Evolutionary conservation across 2,113 vertebrate species (phyloP).

Genomic region (Anser cygnoides): DNA sequence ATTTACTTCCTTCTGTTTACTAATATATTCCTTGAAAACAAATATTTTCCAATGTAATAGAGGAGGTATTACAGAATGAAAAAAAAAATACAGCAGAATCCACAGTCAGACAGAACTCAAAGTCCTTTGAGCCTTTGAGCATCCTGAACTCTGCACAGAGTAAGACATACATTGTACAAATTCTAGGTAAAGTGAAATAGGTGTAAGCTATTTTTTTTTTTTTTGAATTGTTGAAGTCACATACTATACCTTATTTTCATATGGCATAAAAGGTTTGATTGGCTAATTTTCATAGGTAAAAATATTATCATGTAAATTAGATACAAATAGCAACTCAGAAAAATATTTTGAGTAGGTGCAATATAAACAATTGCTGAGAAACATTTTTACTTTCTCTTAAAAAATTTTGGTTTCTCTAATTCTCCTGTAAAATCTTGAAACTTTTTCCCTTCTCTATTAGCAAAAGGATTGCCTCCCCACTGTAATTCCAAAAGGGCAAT

Average conservation of each 20-base stretch:
- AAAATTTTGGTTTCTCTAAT: neutral
- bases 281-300: neutral
- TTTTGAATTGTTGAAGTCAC: neutral
- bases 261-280: neutral
- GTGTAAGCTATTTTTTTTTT: neutral
- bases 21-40: neutral
- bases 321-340: neutral
- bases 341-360: neutral
- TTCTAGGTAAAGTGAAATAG: neutral
- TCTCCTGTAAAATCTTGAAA: neutral
- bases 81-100: neutral
- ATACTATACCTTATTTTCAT: neutral
- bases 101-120: neutral
- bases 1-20: neutral
- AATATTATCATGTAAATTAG: neutral
- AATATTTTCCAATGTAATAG: neutral
- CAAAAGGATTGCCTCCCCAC: neutral
- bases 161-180: neutral
- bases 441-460: neutral
- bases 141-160: neutral
- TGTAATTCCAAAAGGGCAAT: constrained; percentile 48
- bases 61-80: neutral
- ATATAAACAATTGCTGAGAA: neutral
- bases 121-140: neutral
- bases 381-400: neutral